Evolutionary conservation across 2,797 vertebrate genomes (phyloP), one percentile per base, ranked within the genome.

Genomic region (Propithecus deckenii): DNA sequence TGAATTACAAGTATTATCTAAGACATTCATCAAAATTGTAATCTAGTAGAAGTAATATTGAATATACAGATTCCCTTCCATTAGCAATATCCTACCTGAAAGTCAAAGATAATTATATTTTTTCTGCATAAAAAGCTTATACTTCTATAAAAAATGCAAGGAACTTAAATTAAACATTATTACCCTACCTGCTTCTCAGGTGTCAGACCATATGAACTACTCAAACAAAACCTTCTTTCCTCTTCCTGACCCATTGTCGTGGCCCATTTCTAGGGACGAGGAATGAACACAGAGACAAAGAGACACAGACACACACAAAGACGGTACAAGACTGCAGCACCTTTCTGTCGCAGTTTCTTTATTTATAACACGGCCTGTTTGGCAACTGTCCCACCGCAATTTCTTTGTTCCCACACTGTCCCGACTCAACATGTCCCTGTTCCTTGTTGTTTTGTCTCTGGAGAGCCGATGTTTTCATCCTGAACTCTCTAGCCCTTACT

Each of bases 71-170:
- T 89, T 95, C 7, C 38, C 30, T 48, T 43, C 18, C 9, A 80
- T 38, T 74, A 86, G 25, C n/a, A 87, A 95, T 96, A 69, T 6
- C 46, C 23, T 94, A 84, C 65, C 22, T 87, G 59, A 95, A 94
- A 94, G 23, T 91, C 65, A 69, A 67, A 86, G 22, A 5, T 61
- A 89, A 15, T 50, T 18, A 65, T 63, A 65, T n/a, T 35, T 96
- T 86, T 83, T 83, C 63, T 94, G 28, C 28, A 85, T n/a, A 43
- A 80, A 81, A 89, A 90, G 28, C 14, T 88, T 30, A 23, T 22
- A 69, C 0, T 43, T 97, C 25, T 76, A 59, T 84, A 86, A 35
- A 35, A 80, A 84, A 5, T 65, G 23, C 59, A 61, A 38, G 28
- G 50, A 93, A 48, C 17, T 48, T 13, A 74, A 91, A 89, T 96